Base-by-base conservation (phyloP, 2,888 invertebrate species). In the Melanargia galathea region DNA sequence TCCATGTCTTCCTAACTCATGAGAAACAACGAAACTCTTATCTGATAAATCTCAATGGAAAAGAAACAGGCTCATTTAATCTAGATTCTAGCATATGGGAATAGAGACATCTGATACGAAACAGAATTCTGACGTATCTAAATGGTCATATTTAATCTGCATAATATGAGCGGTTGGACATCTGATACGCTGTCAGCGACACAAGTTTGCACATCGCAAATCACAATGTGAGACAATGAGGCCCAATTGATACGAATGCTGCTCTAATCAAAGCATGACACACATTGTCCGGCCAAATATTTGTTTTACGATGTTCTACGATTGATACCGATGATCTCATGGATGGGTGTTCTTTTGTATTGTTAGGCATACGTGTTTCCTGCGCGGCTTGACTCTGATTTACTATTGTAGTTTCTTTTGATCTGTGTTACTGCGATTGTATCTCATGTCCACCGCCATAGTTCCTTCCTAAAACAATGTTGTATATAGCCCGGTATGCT, bases 261-360 rank as follows among this genome's bases (percentile, higher is more conserved):
- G 71, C 73, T 73, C 73, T 78, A 82, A 84, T 85, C 83, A 81
- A 79, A 79, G 76, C 73, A 69, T 76, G 81, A 78, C 78, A 78
- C 74, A 76, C 72, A 71, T 72, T 54, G 55, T 69, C 63, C 70
- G 66, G 68, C 76, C 74, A 70, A 83, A 84, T 79, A 79, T 79
- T 78, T 75, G 73, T 70, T 62, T 62, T 75, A 72, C 73, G 72
- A 73, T 79, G 73, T 66, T 68, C 68, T 54, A 52, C 46, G 59
- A 48, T 66, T 67, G 71, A 70, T 72, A 72, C 45, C 45, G 57
- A 45, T 82, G 80, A 83, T 79, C 75, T 82, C 83, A 82, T 73
- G 59, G 55, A 58, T 67, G 45, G 65, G 20, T 66, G 64, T 58
- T 68, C 45, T 56, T 55, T 67, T 67, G 64, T 68, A 52, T 63